These are phyloP conservation scores for Rhinogobius similis DNA, from an alignment of 2,113 vertebrate genomes.

Conservation along the genomic window DNA sequence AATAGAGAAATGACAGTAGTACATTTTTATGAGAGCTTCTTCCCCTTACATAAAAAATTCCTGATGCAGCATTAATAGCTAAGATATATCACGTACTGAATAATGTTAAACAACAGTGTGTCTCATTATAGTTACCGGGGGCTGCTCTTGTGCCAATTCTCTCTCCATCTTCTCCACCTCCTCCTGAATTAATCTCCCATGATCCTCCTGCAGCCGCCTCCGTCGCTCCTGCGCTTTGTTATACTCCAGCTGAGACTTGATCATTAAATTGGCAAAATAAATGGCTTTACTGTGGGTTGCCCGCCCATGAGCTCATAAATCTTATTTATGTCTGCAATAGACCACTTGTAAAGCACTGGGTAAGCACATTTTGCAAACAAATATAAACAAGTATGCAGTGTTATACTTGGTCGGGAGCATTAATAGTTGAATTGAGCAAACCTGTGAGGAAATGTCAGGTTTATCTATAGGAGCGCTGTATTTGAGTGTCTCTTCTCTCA, in stretches of 20 bases:
- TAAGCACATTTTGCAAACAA: slow-evolving; percentile 16
- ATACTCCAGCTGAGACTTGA: slow-evolving; percentile 66
- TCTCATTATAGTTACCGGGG: slow-evolving; percentile 66
- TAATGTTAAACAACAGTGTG: slow-evolving; percentile 45
- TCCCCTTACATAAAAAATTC: slow-evolving; percentile 43
- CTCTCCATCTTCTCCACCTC: slow-evolving; percentile 77
- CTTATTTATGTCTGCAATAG: slow-evolving; percentile 35
- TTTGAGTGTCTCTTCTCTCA: slow-evolving; percentile 61
- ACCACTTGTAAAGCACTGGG: slow-evolving; percentile 21
- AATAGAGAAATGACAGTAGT: slow-evolving; percentile 23
- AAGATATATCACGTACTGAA: slow-evolving; percentile 52
- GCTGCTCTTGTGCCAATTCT: slow-evolving; percentile 55
- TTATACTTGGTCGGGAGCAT: slow-evolving; percentile 9
- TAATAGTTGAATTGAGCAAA: slow-evolving; percentile 19
- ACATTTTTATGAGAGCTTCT: slow-evolving; percentile 35
- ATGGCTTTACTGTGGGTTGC: slow-evolving; percentile 21
- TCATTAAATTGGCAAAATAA: slow-evolving; percentile 51
- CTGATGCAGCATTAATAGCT: slow-evolving; percentile 54
- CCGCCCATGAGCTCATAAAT: slow-evolving; percentile 26
- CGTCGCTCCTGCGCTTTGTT: slow-evolving; percentile 74
- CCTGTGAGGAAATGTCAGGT: slow-evolving; percentile 47
- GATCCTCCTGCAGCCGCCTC: slow-evolving; percentile 76
- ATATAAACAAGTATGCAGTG: background rate
- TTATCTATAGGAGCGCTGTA: slow-evolving; percentile 25
- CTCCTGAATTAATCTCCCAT: slow-evolving; percentile 75